A percentile compares a stretch with the other conserved stretches of the same genome.
Evolutionary conservation across 2,888 invertebrate genomes (phyloP).

Genomic region (Didymodactylos carnosus): DNA sequence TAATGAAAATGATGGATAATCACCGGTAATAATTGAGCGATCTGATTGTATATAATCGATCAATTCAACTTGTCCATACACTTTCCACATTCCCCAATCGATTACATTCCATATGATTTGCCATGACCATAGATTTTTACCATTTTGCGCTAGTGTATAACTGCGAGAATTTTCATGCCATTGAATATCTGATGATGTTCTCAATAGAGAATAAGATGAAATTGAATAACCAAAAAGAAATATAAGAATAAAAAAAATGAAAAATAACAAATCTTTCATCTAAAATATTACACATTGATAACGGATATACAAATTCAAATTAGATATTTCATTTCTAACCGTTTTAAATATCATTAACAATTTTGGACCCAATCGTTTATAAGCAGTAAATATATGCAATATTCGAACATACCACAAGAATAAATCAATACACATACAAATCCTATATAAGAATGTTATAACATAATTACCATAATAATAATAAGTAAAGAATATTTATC

Average conservation of each 20-base stretch:
- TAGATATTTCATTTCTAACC: neutral
- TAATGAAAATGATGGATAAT: too few relatives aligned
- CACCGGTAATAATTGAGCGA: too few relatives aligned
- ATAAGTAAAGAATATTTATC: too few relatives aligned
- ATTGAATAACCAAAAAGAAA: neutral
- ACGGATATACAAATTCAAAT: neutral
- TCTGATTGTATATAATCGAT: neutral
- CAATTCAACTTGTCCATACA: neutral
- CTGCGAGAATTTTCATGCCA: neutral
- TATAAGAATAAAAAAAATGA: neutral
- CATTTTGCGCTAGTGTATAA: neutral
- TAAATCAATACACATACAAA: neutral
- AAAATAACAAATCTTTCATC: neutral
- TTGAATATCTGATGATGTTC: neutral
- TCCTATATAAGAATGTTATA: neutral
- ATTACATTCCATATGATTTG: neutral
- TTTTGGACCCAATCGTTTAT: neutral
- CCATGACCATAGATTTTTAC: neutral
- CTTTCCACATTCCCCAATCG: neutral
- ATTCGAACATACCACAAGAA: neutral
- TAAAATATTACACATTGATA: neutral
- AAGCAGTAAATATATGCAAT: neutral
- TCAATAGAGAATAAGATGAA: neutral
- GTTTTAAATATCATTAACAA: neutral
- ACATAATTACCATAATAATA: too few relatives aligned